phyloP scores from a whole-genome alignment of 2,113 vertebrate species.

The Irena cyanogastra region DNA sequence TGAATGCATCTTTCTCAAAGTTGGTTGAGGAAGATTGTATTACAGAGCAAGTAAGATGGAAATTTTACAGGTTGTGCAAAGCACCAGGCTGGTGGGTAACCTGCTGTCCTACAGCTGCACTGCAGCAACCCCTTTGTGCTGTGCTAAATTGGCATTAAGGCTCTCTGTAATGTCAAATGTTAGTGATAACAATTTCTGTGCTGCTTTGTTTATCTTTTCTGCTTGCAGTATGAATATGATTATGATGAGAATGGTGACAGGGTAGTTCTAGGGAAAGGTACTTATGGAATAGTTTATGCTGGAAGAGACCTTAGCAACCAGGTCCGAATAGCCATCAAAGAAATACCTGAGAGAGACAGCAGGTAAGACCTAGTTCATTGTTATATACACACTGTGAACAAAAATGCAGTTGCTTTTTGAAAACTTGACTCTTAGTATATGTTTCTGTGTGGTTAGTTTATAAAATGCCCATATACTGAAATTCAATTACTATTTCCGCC shows the following conservation, averaged over 20 bases:
- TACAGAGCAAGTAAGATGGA: neutral
- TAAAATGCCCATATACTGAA: neutral
- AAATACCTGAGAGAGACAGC: conserved; percentile 78
- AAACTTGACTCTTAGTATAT: neutral
- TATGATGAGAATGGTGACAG: conserved; percentile 73
- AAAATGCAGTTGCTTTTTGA: neutral
- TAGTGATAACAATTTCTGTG: neutral
- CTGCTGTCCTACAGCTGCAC: neutral
- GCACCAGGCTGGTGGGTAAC: neutral
- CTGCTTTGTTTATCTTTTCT: conserved; percentile 20
- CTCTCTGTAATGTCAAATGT: neutral
- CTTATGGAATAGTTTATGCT: conserved; percentile 78
- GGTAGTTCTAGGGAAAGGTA: conserved; percentile 78
- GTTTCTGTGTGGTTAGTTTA: neutral
- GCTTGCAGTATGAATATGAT: conserved; percentile 80
- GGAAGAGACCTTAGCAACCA: conserved; percentile 81
- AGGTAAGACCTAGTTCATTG: conserved; percentile 62
- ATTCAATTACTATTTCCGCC: neutral
- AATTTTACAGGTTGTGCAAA: neutral
- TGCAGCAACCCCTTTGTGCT: neutral
- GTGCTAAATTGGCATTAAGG: neutral
- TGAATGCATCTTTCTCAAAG: neutral
- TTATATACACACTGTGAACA: neutral
- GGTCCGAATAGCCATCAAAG: conserved; percentile 83
- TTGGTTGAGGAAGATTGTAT: neutral